These are phyloP conservation scores for Myopa tessellatipennis DNA, from an alignment of 2,888 invertebrate species.

Conservation along the genomic window DNA sequence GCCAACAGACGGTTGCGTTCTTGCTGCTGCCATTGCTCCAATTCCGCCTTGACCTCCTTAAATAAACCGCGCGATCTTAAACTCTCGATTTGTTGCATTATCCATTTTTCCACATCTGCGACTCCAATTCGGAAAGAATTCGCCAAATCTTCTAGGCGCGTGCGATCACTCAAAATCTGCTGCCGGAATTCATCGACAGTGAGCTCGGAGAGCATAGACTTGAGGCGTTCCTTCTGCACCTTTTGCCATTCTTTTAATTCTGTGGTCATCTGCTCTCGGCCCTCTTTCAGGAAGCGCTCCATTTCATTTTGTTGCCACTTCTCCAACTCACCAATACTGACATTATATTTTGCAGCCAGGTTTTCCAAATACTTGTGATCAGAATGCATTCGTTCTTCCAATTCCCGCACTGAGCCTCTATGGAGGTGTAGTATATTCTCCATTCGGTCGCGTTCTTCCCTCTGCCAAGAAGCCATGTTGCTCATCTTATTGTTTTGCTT, in stretches of 20 bases:
- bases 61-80: constrained; percentile 62
- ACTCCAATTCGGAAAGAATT: constrained; percentile 61
- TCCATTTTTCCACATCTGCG: constrained; percentile 65
- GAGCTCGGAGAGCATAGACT: constrained; percentile 58
- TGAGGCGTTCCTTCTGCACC: constrained; percentile 58
- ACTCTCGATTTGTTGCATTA: constrained; percentile 59
- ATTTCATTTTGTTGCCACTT: constrained; percentile 64
- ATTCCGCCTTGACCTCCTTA: constrained; percentile 61
- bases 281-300: constrained; percentile 59
- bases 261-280: constrained; percentile 52
- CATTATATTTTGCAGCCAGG: constrained; percentile 62
- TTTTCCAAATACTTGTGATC: constrained; percentile 60
- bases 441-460: constrained; percentile 60
- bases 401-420: constrained; percentile 60
- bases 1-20: constrained; percentile 61
- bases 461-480: constrained; percentile 63
- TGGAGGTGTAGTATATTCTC: constrained; percentile 60
- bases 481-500: constrained; percentile 62
- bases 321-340: constrained; percentile 63
- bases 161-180: constrained; percentile 61
- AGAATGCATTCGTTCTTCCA: constrained; percentile 58
- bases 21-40: constrained; percentile 61
- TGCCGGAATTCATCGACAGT: constrained; percentile 65
- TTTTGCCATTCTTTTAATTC: constrained; percentile 63
- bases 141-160: constrained; percentile 59